Evolutionary conservation across 2,113 vertebrate genomes (phyloP).

Genomic region (Sebastes fasciatus): DNA sequence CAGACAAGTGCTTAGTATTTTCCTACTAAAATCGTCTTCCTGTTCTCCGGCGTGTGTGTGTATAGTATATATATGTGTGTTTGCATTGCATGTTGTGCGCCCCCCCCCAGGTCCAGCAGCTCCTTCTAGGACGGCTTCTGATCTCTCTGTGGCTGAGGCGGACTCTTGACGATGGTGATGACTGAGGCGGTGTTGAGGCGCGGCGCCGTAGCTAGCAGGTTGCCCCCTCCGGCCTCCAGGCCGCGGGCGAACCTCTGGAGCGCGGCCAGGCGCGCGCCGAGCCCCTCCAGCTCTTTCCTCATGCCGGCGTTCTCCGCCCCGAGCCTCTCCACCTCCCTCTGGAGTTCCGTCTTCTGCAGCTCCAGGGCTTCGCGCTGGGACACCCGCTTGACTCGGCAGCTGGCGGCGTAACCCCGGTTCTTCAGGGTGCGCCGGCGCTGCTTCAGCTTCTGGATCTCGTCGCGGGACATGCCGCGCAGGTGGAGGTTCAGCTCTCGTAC

Average conservation of each 20-base stretch:
- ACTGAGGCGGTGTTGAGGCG: constrained; percentile 92
- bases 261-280: constrained; percentile 95
- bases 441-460: constrained; percentile 98
- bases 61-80: constrained; percentile 37
- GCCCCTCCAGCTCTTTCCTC: constrained; percentile 96
- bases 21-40: constrained; percentile 51
- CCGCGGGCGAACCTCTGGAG: constrained; percentile 97
- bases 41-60: constrained; percentile 37
- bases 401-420: constrained; percentile 97
- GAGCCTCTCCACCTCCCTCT: constrained; percentile 96
- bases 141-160: constrained; percentile 80
- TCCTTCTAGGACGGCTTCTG: constrained; percentile 83
- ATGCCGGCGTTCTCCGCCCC: constrained; percentile 97
- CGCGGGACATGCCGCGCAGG: constrained; percentile 94
- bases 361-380: constrained; percentile 99
- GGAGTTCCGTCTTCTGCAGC: constrained; percentile 97
- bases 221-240: constrained; percentile 88
- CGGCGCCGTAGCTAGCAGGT: constrained; percentile 89
- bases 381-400: constrained; percentile 96
- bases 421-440: constrained; percentile 96
- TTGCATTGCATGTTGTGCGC: constrained; percentile 65
- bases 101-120: constrained; percentile 25
- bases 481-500: constrained; percentile 98
- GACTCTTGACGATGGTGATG: constrained; percentile 96
- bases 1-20: constrained; percentile 62